Evolutionary conservation across 2,888 invertebrate genomes (phyloP).

Genomic region (Tetragonisca angustula): DNA sequence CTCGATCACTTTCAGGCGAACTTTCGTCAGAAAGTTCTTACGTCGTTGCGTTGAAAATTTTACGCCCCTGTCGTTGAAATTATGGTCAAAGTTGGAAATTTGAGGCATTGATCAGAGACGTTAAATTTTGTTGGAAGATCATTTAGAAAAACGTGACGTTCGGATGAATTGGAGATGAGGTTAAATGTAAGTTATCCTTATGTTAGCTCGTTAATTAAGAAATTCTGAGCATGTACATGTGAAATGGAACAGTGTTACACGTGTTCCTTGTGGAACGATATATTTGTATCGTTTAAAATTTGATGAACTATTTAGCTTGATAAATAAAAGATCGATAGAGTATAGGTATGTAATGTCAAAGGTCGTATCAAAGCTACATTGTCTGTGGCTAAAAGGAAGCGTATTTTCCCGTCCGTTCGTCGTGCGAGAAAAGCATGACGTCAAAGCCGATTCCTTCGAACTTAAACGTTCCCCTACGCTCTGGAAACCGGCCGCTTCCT

Average conservation of each 20-base stretch:
- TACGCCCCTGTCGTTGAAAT: not conserved
- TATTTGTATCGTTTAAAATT: conserved; percentile 48
- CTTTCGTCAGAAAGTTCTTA: not conserved
- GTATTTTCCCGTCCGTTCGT: conserved; percentile 58
- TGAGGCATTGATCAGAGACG: no score
- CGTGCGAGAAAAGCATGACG: conserved; percentile 57
- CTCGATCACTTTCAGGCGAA: not conserved
- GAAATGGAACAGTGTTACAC: not conserved
- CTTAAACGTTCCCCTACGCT: conserved; percentile 22
- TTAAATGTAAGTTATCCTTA: not conserved
- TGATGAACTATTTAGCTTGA: conserved; percentile 64
- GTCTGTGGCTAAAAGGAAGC: conserved; percentile 65
- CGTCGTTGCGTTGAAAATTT: not conserved
- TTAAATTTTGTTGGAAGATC: not conserved
- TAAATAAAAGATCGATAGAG: conserved; percentile 72
- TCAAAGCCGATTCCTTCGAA: conserved; percentile 56
- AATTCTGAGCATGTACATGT: no score
- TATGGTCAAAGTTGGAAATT: not conserved
- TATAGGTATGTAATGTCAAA: conserved; percentile 66
- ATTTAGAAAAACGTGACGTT: not conserved
- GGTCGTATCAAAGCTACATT: conserved; percentile 67
- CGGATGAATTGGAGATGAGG: not conserved
- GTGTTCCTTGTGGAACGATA: not conserved
- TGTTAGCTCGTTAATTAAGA: not conserved
- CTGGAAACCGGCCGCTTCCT: not conserved